Evolutionary conservation across 1,140 invertebrate genomes (phyloP).

Genomic region (Aphelinus atriplicis): DNA sequence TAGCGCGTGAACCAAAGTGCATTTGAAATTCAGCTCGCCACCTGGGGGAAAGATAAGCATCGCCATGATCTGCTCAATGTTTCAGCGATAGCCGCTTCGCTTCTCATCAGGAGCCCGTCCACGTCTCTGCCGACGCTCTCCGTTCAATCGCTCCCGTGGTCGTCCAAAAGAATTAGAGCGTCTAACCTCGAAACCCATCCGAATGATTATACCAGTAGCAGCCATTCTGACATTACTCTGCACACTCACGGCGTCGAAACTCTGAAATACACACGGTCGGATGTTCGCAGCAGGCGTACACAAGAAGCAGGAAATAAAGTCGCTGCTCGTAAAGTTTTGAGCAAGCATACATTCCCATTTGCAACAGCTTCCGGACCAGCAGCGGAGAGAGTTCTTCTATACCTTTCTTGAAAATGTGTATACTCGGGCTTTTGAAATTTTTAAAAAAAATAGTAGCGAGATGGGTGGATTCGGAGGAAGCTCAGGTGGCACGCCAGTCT

Average conservation of each 20-base stretch:
- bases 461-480: not conserved
- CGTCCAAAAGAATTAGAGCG: not conserved
- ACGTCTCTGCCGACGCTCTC: not conserved
- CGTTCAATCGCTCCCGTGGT: not conserved
- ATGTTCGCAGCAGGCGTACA: not conserved
- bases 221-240: not conserved
- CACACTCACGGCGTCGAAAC: not conserved
- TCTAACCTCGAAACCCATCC: conserved; percentile 11
- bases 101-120: not conserved
- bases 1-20: too few relatives aligned
- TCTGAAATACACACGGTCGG: not conserved
- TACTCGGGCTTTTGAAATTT: not conserved
- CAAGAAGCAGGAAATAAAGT: conserved; percentile 7
- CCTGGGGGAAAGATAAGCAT: not conserved
- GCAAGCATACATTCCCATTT: not conserved
- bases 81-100: not conserved
- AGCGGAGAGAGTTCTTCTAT: too few relatives aligned
- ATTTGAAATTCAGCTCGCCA: too few relatives aligned
- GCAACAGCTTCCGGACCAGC: not conserved
- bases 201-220: not conserved
- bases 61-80: not conserved
- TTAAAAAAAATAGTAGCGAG: too few relatives aligned
- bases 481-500: not conserved
- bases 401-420: not conserved
- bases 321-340: conserved; percentile 4